A percentile compares a stretch with the other conserved stretches of the same genome.
phyloP scores from a whole-genome alignment of 2,113 vertebrate species.

The Columbina picui region DNA sequence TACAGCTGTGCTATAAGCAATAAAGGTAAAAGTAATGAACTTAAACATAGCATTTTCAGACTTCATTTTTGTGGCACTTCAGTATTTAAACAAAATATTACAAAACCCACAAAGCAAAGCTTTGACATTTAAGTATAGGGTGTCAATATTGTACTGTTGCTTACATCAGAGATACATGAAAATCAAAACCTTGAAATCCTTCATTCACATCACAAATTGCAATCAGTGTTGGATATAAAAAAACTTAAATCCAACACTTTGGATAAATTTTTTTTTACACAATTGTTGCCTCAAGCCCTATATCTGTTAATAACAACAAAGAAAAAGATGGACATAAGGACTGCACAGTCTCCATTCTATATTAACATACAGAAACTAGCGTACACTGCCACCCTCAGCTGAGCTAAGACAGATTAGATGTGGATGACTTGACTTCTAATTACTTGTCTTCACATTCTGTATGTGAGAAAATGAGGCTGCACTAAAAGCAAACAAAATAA shows the following conservation, averaged over 20 bases:
- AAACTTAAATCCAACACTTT: neutral
- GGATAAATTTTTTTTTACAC: neutral
- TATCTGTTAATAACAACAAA: neutral
- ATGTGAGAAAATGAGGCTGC: neutral
- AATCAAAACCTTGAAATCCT: neutral
- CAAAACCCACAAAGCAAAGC: neutral
- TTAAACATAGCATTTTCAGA: conserved; percentile 45
- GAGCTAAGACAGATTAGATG: neutral
- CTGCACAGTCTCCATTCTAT: neutral
- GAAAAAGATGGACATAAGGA: neutral
- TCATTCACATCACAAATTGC: neutral
- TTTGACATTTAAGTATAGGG: conserved; percentile 62
- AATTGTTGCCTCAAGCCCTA: fast-evolving
- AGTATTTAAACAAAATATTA: conserved; percentile 56
- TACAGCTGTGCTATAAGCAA: neutral
- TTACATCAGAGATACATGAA: neutral
- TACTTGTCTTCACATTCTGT: neutral
- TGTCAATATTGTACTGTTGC: conserved; percentile 11
- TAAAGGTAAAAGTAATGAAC: conserved; percentile 2
- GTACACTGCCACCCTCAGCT: neutral
- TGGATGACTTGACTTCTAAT: neutral
- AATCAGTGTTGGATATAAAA: neutral
- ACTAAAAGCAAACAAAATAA: neutral
- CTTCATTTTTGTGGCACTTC: conserved; percentile 21
- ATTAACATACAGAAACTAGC: neutral